Conservation (phyloP, 2,113 vertebrate genomes). For the Physeter macrocephalus region DNA sequence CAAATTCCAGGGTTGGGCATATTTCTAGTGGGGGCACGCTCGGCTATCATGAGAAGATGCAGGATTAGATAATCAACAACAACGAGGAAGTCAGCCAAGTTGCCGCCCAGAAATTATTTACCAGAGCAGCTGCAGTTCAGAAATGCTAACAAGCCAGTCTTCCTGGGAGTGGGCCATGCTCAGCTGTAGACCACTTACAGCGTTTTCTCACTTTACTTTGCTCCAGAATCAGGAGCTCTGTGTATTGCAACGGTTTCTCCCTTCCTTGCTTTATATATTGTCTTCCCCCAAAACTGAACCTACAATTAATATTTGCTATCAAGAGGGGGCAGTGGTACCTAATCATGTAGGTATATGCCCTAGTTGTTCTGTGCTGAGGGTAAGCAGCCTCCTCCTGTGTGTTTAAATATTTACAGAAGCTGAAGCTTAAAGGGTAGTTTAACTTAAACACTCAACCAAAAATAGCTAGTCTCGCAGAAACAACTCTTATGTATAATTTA, state of each 20-base stretch:
- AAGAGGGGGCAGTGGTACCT: not conserved
- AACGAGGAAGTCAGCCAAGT: conserved; percentile 45
- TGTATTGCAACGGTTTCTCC: not conserved
- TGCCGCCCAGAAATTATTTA: conserved; percentile 48
- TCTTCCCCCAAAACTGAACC: not conserved
- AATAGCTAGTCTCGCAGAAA: not conserved
- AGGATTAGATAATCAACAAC: conserved; percentile 46
- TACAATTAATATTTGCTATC: conserved; percentile 29
- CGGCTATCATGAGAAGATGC: not conserved
- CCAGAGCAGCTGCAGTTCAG: conserved; percentile 49
- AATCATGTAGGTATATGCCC: not conserved
- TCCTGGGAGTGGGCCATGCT: not conserved
- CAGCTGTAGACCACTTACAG: not conserved
- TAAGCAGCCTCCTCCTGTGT: not conserved
- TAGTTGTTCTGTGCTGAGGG: not conserved
- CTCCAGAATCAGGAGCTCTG: not conserved
- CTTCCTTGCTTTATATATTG: not conserved
- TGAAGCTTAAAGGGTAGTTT: not conserved
- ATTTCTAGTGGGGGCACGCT: not conserved
- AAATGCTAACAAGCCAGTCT: not conserved
- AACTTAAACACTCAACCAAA: not conserved
- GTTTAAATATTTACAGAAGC: not conserved
- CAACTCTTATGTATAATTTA: conserved; percentile 17
- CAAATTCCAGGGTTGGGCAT: conserved; percentile 40
- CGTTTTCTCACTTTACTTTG: not conserved